Evolutionary conservation across 2,113 vertebrate species (phyloP).

Genomic region (Hyperopisus bebe): DNA sequence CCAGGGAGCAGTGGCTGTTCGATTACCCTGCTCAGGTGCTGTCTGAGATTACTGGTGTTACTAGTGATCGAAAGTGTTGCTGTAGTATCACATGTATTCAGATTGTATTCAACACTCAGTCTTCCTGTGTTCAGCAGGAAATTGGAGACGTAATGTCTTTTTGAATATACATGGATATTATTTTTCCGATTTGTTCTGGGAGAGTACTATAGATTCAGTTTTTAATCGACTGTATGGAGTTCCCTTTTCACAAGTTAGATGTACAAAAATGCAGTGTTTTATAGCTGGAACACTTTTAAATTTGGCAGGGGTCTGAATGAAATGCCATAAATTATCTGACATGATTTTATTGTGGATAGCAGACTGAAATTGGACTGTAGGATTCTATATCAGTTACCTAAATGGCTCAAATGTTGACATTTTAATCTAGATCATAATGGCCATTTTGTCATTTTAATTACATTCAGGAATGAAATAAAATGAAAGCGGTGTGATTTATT

Average conservation of each 20-base stretch:
- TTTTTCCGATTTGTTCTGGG: background rate
- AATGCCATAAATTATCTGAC: background rate
- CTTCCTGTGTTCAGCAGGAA: background rate
- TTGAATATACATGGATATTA: background rate
- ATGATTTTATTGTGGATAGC: background rate
- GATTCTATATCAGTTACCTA: slow-evolving; percentile 7
- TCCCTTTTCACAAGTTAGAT: background rate
- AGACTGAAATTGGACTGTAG: background rate
- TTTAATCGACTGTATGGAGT: background rate
- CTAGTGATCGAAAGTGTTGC: background rate
- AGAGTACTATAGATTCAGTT: background rate
- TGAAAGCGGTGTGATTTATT: background rate
- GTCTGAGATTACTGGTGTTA: background rate
- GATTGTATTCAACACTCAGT: background rate
- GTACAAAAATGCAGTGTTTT: slow-evolving; percentile 7
- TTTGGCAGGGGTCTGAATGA: background rate
- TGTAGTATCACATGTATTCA: background rate
- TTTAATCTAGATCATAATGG: slow-evolving; percentile 12
- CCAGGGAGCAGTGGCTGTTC: slow-evolving; percentile 85
- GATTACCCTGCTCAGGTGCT: slow-evolving; percentile 81
- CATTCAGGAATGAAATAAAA: background rate
- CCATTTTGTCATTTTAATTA: background rate
- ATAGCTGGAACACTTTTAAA: background rate
- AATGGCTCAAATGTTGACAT: background rate
- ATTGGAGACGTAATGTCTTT: background rate